Evolutionary conservation across 2,888 invertebrate species (phyloP), one percentile per base, ranked within the genome.

Genomic region (Hemistola chrysoprasaria): DNA sequence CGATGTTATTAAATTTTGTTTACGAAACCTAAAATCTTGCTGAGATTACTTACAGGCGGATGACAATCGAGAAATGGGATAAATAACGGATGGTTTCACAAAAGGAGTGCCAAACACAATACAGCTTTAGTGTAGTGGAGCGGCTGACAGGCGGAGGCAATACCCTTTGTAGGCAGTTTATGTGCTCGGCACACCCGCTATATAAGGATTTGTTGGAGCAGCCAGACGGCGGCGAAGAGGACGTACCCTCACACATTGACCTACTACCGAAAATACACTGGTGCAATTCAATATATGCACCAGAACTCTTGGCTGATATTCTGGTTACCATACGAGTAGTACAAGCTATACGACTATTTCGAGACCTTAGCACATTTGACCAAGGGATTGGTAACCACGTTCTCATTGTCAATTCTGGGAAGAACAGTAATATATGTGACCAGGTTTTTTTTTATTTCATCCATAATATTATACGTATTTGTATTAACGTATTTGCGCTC

Each of bases 131-230:
- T 50, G 56, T 60, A 39, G 34, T 55, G 62, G 65, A 60, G 65
- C 61, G 59, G 57, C 54, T 67, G 71, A 67, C 73, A 70, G 59
- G 62, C 66, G 56, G 56, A 65, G 67, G 63, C 71, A 65, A 73
- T 71, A 67, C 69, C 65, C 72, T 80, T 80, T 80, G 77, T 77
- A 67, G 65, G 65, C 68, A 66, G 65, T 67, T 68, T 73, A 68
- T 64, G 66, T 71, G 66, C 62, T 65, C 65, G 62, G 62, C 60
- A 55, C 65, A 57, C 50, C 26, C 10, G 9, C 26, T 4, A 23
- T 34, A 44, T 11, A 29, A 41, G 11, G 11, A 8, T 26, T 35
- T 27, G 35, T 31, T 26, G n/a, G 36, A 31, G 24, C 1, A 9
- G 1, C 10, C 21, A 11, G 20, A 8, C 20, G 10, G 5, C 34